Base-by-base conservation (phyloP, 2,888 invertebrate species). In the Trissonchulus sp. region DNA sequence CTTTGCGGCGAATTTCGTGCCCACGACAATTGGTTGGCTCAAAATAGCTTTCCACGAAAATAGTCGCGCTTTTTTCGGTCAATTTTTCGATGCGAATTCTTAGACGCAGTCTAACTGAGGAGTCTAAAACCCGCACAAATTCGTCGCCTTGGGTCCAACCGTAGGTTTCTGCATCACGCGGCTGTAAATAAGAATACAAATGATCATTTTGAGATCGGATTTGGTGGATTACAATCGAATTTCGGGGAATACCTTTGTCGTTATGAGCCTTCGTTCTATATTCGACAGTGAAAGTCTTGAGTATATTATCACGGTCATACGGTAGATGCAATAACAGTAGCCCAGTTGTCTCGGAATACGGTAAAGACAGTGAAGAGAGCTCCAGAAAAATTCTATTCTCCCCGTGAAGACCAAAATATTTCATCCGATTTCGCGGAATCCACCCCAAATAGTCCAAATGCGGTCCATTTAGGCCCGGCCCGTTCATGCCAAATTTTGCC, bases 361-460 rank as follows among this genome's bases (percentile, higher is more conserved):
- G 37, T 23, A 8, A 15, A 28, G 68, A 68, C 36, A 74, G 38
- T 2, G 35, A 35, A 8, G 69, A 3, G 28, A 74, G 36, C 15
- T n/a, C 2, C n/a, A 73, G 65, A 15, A 2, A 63, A n/a, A 31
- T 30, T 15, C 34, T n/a, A 15, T 8, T 8, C 34, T 65, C n/a
- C 8, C 65, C 65, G 65, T 65, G 15, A 2, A 79, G 73, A 63
- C 82, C 83, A 65, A 83, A 82, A 75, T 80, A 83, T 23, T 48
- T 23, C 73, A 81, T 78, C 36, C 83, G 73, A 76, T 81, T 78
- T 75, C 78, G 78, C 1, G 83, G 83, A 34, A 83, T 78, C 83
- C 83, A 83, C 3, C 83, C 83, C 1, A 83, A 77, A 74, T 80
- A 83, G 76, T 83, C 83, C 72, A 83, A 74, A 76, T 83, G 83